Base-by-base conservation (phyloP, 2,888 invertebrate genomes). In the Caenorhabditis drosophilae region DNA sequence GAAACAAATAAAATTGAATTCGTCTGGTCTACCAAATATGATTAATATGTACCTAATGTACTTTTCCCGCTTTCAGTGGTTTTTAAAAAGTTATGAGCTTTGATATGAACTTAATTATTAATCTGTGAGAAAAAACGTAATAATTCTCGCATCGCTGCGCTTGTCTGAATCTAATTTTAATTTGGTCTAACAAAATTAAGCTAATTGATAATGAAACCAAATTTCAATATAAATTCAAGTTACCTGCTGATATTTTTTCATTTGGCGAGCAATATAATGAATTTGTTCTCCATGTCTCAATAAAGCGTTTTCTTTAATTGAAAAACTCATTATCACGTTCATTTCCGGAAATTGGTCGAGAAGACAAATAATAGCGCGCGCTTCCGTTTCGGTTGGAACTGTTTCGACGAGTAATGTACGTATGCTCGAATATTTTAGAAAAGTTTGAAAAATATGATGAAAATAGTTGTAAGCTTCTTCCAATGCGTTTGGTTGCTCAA, bases 351-450 rank as follows among this genome's bases (percentile, higher is more conserved):
- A 59, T 2, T 45, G 2, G 4, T 44, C 2, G 1, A 64, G 31
- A 15, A 38, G 44, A 20, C 47, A 18, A 4, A 59, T 15, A 1
- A 49, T 44, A 2, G 38, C 44, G 1, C 1, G 0, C 7, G 44
- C 59, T 47, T 64, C 64, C 0, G 26, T 3, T 20, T 31, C 42
- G 1, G 64, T 38, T 47, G 64, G 27, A 11, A 64, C 42, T 2
- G 64, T 64, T 41, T 64, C 64, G 15, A 64, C 46, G 18, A 64
- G 23, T 12, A 64, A 18, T 11, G 44, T 22, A 20, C 51, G 34
- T 15, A 63, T 58, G 0, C 6, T 38, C 0, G 63, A 48, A 16
- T 35, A n/a, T 2, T 42, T 15, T 22, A 42, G 40, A 16, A 59
- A 64, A 1, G 46, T 12, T 0, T 47, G 20, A 2, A 64, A 31